Conservation (phyloP, 2,888 invertebrate species). For the Drosophila nigritarsus region DNA sequence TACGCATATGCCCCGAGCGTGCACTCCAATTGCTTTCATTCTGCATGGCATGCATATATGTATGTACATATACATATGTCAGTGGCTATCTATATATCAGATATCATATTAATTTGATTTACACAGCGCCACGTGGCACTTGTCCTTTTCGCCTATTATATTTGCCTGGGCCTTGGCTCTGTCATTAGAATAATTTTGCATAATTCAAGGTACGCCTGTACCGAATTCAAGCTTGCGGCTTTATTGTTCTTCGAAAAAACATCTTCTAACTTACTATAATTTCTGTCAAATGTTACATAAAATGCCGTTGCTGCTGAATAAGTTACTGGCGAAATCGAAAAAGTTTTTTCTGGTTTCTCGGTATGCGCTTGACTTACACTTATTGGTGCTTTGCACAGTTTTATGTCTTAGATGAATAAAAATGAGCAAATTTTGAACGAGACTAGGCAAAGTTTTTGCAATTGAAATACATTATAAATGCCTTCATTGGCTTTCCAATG, state of each 20-base stretch:
- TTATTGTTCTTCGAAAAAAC: slow-evolving; percentile 31
- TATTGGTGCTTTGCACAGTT: neutral
- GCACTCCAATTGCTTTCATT: slow-evolving; percentile 44
- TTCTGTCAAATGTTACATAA: slow-evolving; percentile 52
- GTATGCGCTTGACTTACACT: slow-evolving; percentile 25
- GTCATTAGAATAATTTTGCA: slow-evolving; percentile 66
- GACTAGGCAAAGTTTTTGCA: slow-evolving; percentile 12
- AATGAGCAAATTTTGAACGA: slow-evolving; percentile 41
- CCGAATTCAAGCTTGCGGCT: slow-evolving; percentile 24
- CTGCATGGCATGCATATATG: neutral
- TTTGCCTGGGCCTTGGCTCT: slow-evolving; percentile 15
- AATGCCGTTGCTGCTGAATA: slow-evolving; percentile 39
- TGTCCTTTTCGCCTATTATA: slow-evolving; percentile 39
- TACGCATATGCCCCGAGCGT: slow-evolving; percentile 65
- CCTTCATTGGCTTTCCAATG: slow-evolving; percentile 1
- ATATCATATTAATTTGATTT: slow-evolving; percentile 68
- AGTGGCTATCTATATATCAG: slow-evolving; percentile 17
- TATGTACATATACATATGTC: slow-evolving; percentile 3
- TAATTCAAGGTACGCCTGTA: slow-evolving; percentile 40
- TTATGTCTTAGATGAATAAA: slow-evolving; percentile 54
- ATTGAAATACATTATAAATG: slow-evolving; percentile 20
- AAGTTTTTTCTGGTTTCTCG: slow-evolving; percentile 48
- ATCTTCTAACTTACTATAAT: slow-evolving; percentile 50
- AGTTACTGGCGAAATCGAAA: slow-evolving; percentile 71
- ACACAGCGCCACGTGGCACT: slow-evolving; percentile 28